phyloP scores from a whole-genome alignment of 2,113 vertebrate species.

The Pollachius pollachius region DNA sequence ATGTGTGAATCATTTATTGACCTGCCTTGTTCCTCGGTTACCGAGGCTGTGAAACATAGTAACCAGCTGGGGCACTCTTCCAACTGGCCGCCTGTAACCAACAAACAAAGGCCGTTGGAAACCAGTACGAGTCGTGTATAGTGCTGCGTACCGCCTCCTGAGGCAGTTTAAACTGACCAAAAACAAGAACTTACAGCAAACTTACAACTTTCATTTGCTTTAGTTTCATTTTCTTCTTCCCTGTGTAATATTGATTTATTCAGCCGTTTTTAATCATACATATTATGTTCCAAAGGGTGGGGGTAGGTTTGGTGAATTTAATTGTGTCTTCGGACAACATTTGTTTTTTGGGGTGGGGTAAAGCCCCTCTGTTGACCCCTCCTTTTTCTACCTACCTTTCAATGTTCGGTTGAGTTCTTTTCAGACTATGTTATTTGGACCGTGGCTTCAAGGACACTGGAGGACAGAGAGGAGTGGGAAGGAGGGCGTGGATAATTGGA shows the following conservation, averaged over 20 bases:
- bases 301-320: no score
- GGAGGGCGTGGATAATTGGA: not conserved
- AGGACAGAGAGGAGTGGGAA: not conserved
- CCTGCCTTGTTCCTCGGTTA: slow-evolving; percentile 54
- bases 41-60: slow-evolving; percentile 55
- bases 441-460: not conserved
- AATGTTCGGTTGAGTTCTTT: not conserved
- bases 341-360: no score
- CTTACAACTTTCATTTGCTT: slow-evolving; percentile 3
- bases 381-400: no score
- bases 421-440: slow-evolving; percentile 7
- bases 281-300: no score
- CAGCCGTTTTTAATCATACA: no score
- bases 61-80: slow-evolving; percentile 40
- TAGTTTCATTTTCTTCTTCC: not conserved
- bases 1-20: slow-evolving; percentile 50
- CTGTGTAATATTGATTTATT: no score
- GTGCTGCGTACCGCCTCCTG: slow-evolving; percentile 9
- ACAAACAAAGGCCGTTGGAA: slow-evolving; percentile 16
- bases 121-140: no score
- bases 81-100: slow-evolving; percentile 27
- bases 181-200: not conserved
- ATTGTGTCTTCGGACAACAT: no score
- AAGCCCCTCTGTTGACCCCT: no score
- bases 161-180: not conserved